A percentile compares a stretch with the other conserved stretches of the same genome.
Conservation (phyloP, 2,888 invertebrate species). For the Imbricaverruca yamaguchii region DNA sequence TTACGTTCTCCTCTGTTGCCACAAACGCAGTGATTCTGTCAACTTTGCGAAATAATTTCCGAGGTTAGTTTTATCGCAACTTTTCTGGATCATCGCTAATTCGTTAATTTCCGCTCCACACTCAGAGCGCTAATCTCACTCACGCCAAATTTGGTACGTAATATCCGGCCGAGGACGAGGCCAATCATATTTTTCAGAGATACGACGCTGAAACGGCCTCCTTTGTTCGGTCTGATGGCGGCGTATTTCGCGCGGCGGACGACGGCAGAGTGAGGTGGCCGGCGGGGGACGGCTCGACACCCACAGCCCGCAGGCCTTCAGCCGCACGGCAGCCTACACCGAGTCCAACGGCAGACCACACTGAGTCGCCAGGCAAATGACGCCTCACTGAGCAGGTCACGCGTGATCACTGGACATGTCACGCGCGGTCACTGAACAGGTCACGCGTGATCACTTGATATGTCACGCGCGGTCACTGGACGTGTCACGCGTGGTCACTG, state of each 20-base stretch:
- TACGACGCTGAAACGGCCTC: background rate
- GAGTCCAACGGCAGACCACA: no score
- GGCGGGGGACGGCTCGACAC: background rate
- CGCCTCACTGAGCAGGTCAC: no score
- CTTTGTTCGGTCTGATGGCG: slow-evolving; percentile 1
- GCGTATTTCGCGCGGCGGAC: background rate
- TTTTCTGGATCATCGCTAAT: slow-evolving; percentile 20
- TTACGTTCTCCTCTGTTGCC: background rate
- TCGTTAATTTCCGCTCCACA: slow-evolving; percentile 16
- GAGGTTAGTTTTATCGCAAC: slow-evolving; percentile 20
- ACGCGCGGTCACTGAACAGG: no score
- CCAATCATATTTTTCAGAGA: slow-evolving; percentile 18
- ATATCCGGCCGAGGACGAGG: slow-evolving; percentile 11
- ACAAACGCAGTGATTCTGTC: background rate
- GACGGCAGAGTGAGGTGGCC: background rate
- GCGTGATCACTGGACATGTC: no score
- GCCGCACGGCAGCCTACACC: no score
- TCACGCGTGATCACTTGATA: no score
- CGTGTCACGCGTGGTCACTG: no score
- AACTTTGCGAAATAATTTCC: slow-evolving; percentile 19
- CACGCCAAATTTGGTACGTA: slow-evolving; percentile 20
- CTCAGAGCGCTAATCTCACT: slow-evolving; percentile 15
- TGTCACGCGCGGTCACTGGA: no score
- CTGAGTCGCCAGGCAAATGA: no score
- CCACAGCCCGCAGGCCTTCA: no score